Percentiles rank a stretch among this genome's conserved stretches.
These are phyloP conservation scores for Psix sp. DNA, from an alignment of 1,140 invertebrate genomes.

Conservation along the genomic window DNA sequence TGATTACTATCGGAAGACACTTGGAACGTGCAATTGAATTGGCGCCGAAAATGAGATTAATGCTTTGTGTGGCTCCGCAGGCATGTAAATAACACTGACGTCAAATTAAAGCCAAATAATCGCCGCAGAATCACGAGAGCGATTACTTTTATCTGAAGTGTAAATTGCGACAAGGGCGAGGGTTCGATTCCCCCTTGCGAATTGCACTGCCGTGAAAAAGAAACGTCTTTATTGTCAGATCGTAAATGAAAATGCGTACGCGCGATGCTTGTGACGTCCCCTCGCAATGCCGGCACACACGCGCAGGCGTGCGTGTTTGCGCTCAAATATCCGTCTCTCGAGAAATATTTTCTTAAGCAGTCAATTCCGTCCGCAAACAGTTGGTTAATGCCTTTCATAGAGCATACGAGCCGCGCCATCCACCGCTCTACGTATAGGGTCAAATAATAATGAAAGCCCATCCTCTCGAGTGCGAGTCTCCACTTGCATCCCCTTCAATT, in stretches of 20 bases:
- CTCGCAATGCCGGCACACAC: too few species aligned
- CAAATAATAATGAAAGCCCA: slow-evolving; percentile 58
- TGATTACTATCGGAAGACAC: too few species aligned
- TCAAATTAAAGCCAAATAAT: slow-evolving; percentile 4
- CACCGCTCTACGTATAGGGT: slow-evolving; percentile 44
- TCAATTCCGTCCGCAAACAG: slow-evolving; percentile 49
- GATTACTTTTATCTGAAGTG: slow-evolving; percentile 7
- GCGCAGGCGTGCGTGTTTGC: slow-evolving; percentile 14
- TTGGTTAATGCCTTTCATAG: slow-evolving; percentile 56
- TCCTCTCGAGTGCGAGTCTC: slow-evolving; percentile 35
- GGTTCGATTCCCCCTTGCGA: not conserved
- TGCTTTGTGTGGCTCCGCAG: too few species aligned
- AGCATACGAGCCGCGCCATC: slow-evolving; percentile 29
- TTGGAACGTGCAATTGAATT: too few species aligned
- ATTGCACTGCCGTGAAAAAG: not conserved
- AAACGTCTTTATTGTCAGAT: not conserved
- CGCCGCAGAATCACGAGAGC: too few species aligned
- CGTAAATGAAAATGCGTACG: not conserved
- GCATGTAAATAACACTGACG: not conserved
- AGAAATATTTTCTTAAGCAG: slow-evolving; percentile 57
- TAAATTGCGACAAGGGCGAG: not conserved
- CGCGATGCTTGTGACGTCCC: too few species aligned
- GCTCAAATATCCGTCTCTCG: slow-evolving; percentile 28
- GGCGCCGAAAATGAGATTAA: too few species aligned
- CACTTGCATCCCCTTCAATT: slow-evolving; percentile 58